Evolutionary conservation across 2,888 invertebrate species (phyloP).

Genomic region (Tinea trinotella): DNA sequence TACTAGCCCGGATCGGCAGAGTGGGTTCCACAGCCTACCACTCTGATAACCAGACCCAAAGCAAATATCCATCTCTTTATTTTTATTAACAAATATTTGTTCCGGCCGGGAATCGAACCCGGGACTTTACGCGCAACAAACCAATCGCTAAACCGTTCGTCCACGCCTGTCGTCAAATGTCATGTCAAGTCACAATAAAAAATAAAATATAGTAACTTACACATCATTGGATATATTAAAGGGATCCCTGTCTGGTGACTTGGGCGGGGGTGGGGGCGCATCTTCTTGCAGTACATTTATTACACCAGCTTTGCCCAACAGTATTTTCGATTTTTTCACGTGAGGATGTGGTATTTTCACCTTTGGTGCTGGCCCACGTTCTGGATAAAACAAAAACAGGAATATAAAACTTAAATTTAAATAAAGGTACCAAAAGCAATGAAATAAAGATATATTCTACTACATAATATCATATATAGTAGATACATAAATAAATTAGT

Average conservation of each 20-base stretch:
- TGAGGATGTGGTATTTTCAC: slow-evolving; percentile 95
- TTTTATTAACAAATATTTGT: too few species aligned
- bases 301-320: slow-evolving; percentile 95
- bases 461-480: background rate
- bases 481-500: background rate
- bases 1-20: too few species aligned
- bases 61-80: too few species aligned
- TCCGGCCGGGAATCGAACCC: too few species aligned
- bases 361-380: slow-evolving; percentile 84
- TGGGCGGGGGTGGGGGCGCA: slow-evolving; percentile 91
- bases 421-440: background rate
- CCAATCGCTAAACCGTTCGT: too few species aligned
- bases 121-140: too few species aligned
- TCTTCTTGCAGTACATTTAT: slow-evolving; percentile 96
- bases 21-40: too few species aligned
- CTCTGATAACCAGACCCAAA: too few species aligned
- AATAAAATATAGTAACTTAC: slow-evolving; percentile 76
- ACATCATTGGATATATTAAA: slow-evolving; percentile 99
- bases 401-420: background rate
- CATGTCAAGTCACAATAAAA: too few species aligned
- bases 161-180: too few species aligned
- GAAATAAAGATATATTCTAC: background rate
- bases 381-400: slow-evolving; percentile 46
- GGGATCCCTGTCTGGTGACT: slow-evolving; percentile 93
- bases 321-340: slow-evolving; percentile 92